Evolutionary conservation across 2,888 invertebrate species (phyloP), one percentile per base, ranked within the genome.

Genomic region (Pardosa pseudoannulata): DNA sequence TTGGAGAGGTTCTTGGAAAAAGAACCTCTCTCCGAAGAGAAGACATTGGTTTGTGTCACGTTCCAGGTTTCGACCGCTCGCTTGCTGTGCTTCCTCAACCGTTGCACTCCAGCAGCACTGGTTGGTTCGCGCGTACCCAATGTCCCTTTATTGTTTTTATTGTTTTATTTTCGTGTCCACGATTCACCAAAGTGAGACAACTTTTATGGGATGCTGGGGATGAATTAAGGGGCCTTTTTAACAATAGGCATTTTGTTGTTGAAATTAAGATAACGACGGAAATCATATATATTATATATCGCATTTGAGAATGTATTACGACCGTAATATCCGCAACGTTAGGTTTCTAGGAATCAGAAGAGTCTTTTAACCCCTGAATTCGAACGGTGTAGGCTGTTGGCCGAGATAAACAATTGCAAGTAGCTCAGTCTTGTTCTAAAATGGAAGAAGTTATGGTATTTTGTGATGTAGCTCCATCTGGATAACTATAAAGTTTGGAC

Each of bases 1-100:
- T n/a, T n/a, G n/a, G n/a, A n/a, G n/a, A n/a, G 56, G 23, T 56
- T 56, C 56, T 23, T 56, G 56, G 56, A 56, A n/a, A n/a, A n/a
- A 56, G 16, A 16, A 23, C 19, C 3, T 46, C 28, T 23, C n/a
- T n/a, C n/a, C n/a, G n/a, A n/a, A n/a, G n/a, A n/a, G 9, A 23
- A n/a, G 27, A 27, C 13, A 2, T 28, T 36, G 19, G 13, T 41
- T n/a, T n/a, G n/a, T 39, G 39, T 62, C 36, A 27, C 56, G 74
- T 74, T 36, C 16, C n/a, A 36, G 70, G 13, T 70, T 32, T 16
- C 31, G 9, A 68, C n/a, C 68, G 13, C 41, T 2, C n/a, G n/a
- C n/a, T n/a, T n/a, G n/a, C n/a, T 1, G 56, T 56, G 46, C 2
- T 16, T 46, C 46, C 5, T 46, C 46, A 46, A 9, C 46, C 46